Base-by-base conservation (phyloP, 2,113 vertebrate species). In the Acrocephalus arundinaceus region DNA sequence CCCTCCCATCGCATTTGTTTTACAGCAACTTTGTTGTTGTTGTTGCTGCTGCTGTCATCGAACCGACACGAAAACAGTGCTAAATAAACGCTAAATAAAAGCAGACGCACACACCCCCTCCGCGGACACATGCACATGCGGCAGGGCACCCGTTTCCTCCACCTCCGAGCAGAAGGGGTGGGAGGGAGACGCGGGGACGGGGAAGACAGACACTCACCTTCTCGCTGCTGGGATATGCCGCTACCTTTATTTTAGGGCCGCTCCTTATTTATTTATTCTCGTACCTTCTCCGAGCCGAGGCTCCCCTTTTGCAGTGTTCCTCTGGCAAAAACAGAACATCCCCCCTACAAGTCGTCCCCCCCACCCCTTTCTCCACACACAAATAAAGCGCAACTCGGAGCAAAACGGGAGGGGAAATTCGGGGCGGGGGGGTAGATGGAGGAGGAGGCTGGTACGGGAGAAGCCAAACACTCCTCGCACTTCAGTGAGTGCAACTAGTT, bases 131-230 rank as follows among this genome's bases (percentile, higher is more conserved):
- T 6, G 78, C 79, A 84, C 81, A 68, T 25, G 75, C 86, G 33
- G 54, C 54, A 25, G 37, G 63, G 57, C 91, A 49, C 35, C 58
- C 27, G 27, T 35, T 74, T 81, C 90, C 80, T 63, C 91, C 81
- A 81, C 81, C 84, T 66, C 91, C 21, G 57, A 71, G 61, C n/a
- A 74, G 18, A 39, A 76, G 72, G 35, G 41, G 74, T 41, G 81
- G 86, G 90, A 94, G 54, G 82, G 58, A 75, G 71, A 57, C 54
- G 18, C 25, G 27, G 25, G 58, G 39, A 54, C 63, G 15, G 51
- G 62, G 62, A 72, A 85, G 39, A 12, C 61, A 5, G 57, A 45
- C 41, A 94, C 97, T 97, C 95, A 97, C 97, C 97, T 97, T 90
- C 85, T 89, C 35, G 46, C 55, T 48, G 82, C 73, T 37, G 78